phyloP scores from a whole-genome alignment of 2,888 invertebrate species.

The Buathra laborator region DNA sequence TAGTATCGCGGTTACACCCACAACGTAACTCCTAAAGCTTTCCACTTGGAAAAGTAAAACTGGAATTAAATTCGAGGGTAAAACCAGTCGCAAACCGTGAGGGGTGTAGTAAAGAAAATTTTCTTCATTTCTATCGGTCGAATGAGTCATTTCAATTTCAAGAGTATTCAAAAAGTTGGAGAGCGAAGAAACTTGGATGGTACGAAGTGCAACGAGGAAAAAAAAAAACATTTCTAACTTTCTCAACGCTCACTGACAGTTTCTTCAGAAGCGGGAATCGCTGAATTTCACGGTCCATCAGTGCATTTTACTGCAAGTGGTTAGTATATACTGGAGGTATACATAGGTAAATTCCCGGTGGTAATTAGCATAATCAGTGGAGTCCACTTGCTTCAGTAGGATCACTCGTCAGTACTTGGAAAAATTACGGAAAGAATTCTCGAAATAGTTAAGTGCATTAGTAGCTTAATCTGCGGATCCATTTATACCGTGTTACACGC shows the following conservation, averaged over 20 bases:
- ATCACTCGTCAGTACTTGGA: background rate
- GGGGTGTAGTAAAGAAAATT: background rate
- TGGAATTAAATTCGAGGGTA: background rate
- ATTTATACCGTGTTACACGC: too few species aligned
- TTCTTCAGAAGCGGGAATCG: background rate
- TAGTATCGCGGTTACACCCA: background rate
- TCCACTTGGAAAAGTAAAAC: background rate
- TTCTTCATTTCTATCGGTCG: background rate
- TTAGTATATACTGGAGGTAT: background rate
- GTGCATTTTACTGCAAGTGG: background rate
- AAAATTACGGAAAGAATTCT: slow-evolving; percentile 16
- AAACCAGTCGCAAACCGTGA: background rate
- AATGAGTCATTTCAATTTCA: background rate
- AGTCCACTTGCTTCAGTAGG: background rate
- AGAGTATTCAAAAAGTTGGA: background rate
- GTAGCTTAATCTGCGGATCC: too few species aligned
- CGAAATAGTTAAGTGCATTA: background rate
- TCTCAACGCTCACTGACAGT: background rate
- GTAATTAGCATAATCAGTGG: background rate
- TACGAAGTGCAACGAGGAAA: background rate
- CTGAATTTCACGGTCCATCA: background rate
- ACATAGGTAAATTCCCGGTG: background rate
- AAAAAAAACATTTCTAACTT: background rate
- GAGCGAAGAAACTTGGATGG: background rate
- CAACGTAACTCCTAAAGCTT: background rate